phyloP scores from a whole-genome alignment of 1,140 invertebrate species.

The Aradophagus sp. region DNA sequence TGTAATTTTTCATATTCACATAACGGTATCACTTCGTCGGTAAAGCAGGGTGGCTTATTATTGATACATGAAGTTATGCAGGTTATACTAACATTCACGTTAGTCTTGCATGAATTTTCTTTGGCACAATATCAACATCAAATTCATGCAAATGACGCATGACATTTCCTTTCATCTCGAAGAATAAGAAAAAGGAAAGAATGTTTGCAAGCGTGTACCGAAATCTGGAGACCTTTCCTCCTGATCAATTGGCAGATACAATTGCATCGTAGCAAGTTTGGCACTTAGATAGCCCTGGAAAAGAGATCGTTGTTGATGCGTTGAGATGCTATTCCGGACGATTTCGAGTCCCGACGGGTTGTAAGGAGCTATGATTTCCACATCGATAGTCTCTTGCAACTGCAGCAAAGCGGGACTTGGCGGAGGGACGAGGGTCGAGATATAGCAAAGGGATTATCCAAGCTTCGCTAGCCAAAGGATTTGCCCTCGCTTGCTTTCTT shows the following conservation, averaged over 20 bases:
- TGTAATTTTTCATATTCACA: too few relatives aligned
- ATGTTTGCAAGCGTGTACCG: too few relatives aligned
- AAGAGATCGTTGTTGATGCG: conserved; percentile 53
- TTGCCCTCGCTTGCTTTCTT: conserved; percentile 62
- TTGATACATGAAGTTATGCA: too few relatives aligned
- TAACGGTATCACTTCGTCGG: too few relatives aligned
- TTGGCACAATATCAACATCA: too few relatives aligned
- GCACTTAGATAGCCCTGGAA: conserved; percentile 35
- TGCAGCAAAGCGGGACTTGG: conserved; percentile 66
- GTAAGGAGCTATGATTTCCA: conserved; percentile 71
- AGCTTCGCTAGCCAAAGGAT: conserved; percentile 73
- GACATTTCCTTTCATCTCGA: too few relatives aligned
- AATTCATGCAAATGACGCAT: too few relatives aligned
- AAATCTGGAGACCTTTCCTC: conserved; percentile 32
- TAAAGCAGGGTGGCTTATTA: too few relatives aligned
- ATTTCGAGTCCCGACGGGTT: conserved; percentile 69
- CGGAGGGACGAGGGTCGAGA: conserved; percentile 28
- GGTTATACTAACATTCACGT: too few relatives aligned
- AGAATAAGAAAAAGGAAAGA: too few relatives aligned
- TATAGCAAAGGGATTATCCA: conserved; percentile 70
- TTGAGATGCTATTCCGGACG: conserved; percentile 65
- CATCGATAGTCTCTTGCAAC: conserved; percentile 68
- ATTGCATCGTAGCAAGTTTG: conserved; percentile 56
- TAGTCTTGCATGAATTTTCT: too few relatives aligned
- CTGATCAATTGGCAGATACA: conserved; percentile 51